Conservation (phyloP, 1,140 invertebrate genomes). For the Berghia stephanieae region DNA sequence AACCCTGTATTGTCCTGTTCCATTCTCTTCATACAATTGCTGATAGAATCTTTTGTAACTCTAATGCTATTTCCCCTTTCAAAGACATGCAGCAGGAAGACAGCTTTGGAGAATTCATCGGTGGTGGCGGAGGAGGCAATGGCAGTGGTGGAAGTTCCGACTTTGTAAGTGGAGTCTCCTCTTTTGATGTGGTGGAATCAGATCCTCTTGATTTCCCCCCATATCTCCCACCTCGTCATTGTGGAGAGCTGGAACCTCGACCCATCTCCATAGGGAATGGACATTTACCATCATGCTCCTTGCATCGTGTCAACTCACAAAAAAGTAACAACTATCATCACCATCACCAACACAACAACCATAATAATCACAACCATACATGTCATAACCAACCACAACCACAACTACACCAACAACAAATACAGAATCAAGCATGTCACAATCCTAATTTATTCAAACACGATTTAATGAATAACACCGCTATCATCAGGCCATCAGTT, state of each 20-base stretch:
- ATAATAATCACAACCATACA: background rate
- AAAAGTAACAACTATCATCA: too few relatives aligned
- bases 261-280: background rate
- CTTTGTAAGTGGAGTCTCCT: too few relatives aligned
- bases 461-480: background rate
- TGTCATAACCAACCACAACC: background rate
- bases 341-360: background rate
- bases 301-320: background rate
- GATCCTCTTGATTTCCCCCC: background rate
- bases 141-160: too few relatives aligned
- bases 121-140: slow-evolving; percentile 21
- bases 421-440: background rate
- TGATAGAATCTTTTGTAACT: too few relatives aligned
- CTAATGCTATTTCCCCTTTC: background rate
- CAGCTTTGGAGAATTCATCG: slow-evolving; percentile 37
- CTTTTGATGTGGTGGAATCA: background rate
- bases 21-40: too few relatives aligned
- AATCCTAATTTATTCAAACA: background rate
- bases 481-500: background rate
- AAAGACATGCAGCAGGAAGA: slow-evolving; percentile 20
- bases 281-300: background rate
- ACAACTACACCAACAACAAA: background rate
- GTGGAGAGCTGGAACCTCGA: background rate
- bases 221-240: background rate
- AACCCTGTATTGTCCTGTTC: too few relatives aligned